Base-by-base conservation (phyloP, 1,140 invertebrate genomes). In the Steinernema khuongi region DNA sequence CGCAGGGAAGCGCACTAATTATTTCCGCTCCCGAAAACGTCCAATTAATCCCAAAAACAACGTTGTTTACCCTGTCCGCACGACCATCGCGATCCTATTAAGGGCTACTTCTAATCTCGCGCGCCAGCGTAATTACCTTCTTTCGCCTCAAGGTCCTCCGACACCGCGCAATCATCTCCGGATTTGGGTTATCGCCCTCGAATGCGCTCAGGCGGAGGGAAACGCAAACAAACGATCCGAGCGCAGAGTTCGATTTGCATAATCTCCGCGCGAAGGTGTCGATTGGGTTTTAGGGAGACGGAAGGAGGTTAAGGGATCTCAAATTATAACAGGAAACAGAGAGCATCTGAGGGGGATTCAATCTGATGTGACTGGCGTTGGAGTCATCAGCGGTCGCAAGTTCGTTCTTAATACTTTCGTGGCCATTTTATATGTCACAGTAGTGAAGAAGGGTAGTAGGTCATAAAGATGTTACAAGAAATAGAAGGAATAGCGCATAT, bases 151-250 rank as follows among this genome's bases (percentile, higher is more conserved):
- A 60, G 50, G 50, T 60, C 50, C 50, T 60, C 50, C 50, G 50
- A n/a, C n/a, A n/a, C 50, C 26, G 50, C 50, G 50, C 50, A 60
- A 60, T 60, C 50, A 60, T 60, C 50, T 60, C 19, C 50, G 50
- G 50, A 60, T 60, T 60, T 60, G 50, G 50, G 50, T 60, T 60
- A 60, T 60, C 50, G 50, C 50, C 50, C 50, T 60, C 50, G 50
- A 60, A 26, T 7, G 50, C 50, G 50, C 50, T 60, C 50, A 22
- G 14, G 50, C 50, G 22, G 50, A 60, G 50, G 50, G 22, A 60
- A 60, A 60, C 50, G 50, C 50, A 60, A 60, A 60, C 50, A 60
- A 60, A 60, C 50, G 7, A 22, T 22, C 50, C n/a, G n/a, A n/a
- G 50, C 50, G 50, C 4, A n/a, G 14, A 26, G 4, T 7, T 7